A percentile compares a stretch with the other conserved stretches of the same genome.
Conservation (phyloP, 2,888 invertebrate species). For the Xestobium rufovillosum region DNA sequence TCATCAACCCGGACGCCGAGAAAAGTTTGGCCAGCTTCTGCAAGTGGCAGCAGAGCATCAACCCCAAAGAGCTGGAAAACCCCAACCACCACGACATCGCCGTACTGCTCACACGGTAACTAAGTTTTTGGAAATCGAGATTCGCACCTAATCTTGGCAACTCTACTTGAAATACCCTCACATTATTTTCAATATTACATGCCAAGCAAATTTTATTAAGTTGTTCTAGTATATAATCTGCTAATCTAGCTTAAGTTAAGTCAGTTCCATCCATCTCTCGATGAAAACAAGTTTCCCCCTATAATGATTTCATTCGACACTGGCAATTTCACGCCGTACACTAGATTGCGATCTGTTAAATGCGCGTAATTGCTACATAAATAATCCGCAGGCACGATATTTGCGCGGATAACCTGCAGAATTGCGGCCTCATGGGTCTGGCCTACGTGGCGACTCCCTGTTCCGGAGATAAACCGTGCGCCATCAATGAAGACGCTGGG, state of each 20-base stretch:
- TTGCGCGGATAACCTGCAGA: conserved; percentile 43
- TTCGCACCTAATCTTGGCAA: background rate
- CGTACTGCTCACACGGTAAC: conserved; percentile 50
- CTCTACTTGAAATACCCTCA: no score
- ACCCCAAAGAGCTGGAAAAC: conserved; percentile 48
- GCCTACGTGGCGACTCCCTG: conserved; percentile 62
- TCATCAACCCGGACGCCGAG: conserved; percentile 47
- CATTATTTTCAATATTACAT: no score
- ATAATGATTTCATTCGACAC: no score
- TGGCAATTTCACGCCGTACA: no score
- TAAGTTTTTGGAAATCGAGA: no score
- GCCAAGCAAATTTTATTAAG: no score
- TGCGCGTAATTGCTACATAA: no score
- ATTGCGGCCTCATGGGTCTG: conserved; percentile 55
- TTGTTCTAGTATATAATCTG: no score
- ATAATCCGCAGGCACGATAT: conserved; percentile 45
- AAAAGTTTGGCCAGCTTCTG: conserved; percentile 56
- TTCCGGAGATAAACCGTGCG: conserved; percentile 53
- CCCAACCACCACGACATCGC: conserved; percentile 57
- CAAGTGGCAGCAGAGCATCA: conserved; percentile 53
- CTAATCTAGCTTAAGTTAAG: no score
- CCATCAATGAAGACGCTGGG: conserved; percentile 62
- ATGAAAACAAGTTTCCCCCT: no score
- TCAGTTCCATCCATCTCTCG: no score
- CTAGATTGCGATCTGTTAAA: no score